Conservation (phyloP, 2,888 invertebrate species). For the Euclidia mi region DNA sequence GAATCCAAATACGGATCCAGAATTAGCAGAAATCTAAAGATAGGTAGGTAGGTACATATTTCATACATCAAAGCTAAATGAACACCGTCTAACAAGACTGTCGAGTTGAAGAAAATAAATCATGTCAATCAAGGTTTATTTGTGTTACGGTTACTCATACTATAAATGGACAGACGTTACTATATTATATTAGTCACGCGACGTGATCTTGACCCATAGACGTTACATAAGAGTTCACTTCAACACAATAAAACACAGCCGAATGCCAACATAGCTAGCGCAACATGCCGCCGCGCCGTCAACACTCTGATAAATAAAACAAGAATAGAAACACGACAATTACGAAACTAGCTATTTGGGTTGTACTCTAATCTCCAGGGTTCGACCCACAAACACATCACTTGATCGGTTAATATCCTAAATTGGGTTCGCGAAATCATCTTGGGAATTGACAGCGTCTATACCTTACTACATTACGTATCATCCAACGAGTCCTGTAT, state of each 20-base stretch:
- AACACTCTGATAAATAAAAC: slow-evolving; percentile 38
- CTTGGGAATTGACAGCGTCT: slow-evolving; percentile 25
- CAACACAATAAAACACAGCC: slow-evolving; percentile 45
- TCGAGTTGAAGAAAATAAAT: too few relatives aligned
- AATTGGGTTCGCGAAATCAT: slow-evolving; percentile 53
- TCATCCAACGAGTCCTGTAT: slow-evolving; percentile 21
- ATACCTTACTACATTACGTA: slow-evolving; percentile 34
- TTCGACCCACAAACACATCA: slow-evolving; percentile 58
- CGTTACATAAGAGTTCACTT: slow-evolving; percentile 49
- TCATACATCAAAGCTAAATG: too few relatives aligned
- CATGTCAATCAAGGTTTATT: neutral
- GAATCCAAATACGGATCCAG: neutral
- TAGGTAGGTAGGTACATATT: too few relatives aligned
- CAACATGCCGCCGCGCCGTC: slow-evolving; percentile 32
- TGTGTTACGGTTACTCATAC: neutral
- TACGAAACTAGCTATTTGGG: slow-evolving; percentile 52
- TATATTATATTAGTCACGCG: slow-evolving; percentile 22
- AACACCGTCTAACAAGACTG: too few relatives aligned
- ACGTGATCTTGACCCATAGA: slow-evolving; percentile 48
- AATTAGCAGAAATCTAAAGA: too few relatives aligned
- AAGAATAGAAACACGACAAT: slow-evolving; percentile 48
- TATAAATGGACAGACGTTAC: slow-evolving; percentile 9
- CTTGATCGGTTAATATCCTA: slow-evolving; percentile 59
- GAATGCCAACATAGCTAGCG: slow-evolving; percentile 35
- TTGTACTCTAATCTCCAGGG: slow-evolving; percentile 53